Base-by-base conservation (phyloP, 2,888 invertebrate species). In the Scaeva pyrastri region DNA sequence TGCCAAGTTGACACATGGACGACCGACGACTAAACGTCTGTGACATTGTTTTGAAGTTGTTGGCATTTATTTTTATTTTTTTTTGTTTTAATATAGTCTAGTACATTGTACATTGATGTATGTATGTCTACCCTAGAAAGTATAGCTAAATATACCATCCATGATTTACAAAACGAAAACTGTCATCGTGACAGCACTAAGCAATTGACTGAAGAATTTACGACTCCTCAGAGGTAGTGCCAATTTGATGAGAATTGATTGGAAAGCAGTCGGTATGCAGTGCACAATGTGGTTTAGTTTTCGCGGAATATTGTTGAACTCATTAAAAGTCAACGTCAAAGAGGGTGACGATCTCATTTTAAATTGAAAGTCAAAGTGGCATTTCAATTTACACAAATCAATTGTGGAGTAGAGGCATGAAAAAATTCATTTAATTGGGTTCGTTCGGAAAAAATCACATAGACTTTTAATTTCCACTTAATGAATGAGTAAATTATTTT, bases 1-100 rank as follows among this genome's bases (percentile, higher is more conserved):
- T 77, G 82, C 72, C 78, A 74, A 78, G 78, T 74, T 74, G 79
- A 82, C 82, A 78, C 78, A 83, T 78, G 72, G 73, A 56, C 75
- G 64, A 60, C 21, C 16, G 16, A 72, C 73, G 62, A 71, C 41
- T 45, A 39, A 71, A 55, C 31, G 83, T 78, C 78, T 73, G 74
- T 70, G 73, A 71, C 79, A 83, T 83, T 83, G 70, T 83, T 83
- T 64, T 45, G 43, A 50, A 62, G 70, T 62, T 62, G 52, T 80
- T 75, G 75, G 80, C 45, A 75, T 62, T 80, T 79, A 14, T 26
- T 62, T 62, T 62, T 62, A 12, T 19, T 58, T 3, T 58, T 26
- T n/a, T 11, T 14, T n/a, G 2, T 16, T 45, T 19, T 8, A 19
- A 21, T 50, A 0, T 48, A 21, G 26, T 19, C n/a, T 45, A 78